A percentile compares a stretch with the other conserved stretches of the same genome.
Evolutionary conservation across 2,797 vertebrate genomes (phyloP).

Genomic region (Falco rusticolus): DNA sequence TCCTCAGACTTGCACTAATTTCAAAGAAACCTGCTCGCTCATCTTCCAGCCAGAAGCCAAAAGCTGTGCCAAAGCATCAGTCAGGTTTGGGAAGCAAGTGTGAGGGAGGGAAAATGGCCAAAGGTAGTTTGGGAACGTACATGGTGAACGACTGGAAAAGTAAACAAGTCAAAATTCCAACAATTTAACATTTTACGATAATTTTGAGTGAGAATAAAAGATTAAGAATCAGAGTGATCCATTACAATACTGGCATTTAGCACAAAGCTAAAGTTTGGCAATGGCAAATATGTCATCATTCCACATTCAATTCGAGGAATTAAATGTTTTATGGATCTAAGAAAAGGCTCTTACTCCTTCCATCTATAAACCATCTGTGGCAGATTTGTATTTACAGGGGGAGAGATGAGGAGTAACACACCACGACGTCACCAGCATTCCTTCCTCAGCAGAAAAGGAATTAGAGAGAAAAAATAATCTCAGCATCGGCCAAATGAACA

Average conservation of each 20-base stretch:
- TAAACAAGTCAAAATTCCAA: conserved; percentile 27
- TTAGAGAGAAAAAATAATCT: conserved; percentile 20
- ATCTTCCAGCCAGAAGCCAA: conserved; percentile 51
- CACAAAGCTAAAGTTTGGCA: conserved; percentile 16
- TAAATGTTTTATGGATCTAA: conserved; percentile 47
- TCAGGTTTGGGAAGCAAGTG: conserved; percentile 24
- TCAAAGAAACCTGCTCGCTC: conserved; percentile 57
- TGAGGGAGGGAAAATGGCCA: neutral
- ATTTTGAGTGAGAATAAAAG: neutral
- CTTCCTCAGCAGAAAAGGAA: conserved; percentile 29
- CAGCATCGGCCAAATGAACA: neutral
- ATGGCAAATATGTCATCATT: conserved; percentile 36
- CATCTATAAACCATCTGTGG: conserved; percentile 34
- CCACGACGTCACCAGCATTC: neutral
- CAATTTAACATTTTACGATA: conserved; percentile 1
- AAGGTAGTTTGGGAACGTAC: neutral
- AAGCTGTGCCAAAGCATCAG: conserved; percentile 46
- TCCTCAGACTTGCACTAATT: conserved; percentile 50
- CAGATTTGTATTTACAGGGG: conserved; percentile 42
- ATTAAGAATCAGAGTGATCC: conserved; percentile 8
- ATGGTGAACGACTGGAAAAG: neutral
- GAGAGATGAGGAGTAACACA: neutral
- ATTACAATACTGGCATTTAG: conserved; percentile 38
- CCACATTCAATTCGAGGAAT: conserved; percentile 27
- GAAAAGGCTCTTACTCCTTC: conserved; percentile 54